Evolutionary conservation across 2,888 invertebrate genomes (phyloP), one percentile per base, ranked within the genome.

Genomic region (Drosophila stalkeri): DNA sequence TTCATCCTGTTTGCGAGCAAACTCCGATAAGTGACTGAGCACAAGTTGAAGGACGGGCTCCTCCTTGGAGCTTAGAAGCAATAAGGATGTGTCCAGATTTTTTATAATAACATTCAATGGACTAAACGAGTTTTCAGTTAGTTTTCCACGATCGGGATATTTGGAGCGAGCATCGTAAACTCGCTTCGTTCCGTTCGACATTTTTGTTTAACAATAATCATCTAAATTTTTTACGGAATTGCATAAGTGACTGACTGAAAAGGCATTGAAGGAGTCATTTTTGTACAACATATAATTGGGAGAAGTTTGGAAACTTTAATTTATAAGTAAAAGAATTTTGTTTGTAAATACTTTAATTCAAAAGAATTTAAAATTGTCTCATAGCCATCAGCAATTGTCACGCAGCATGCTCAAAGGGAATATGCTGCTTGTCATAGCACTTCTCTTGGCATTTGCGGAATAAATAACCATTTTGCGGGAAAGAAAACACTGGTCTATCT

Each of bases 11-110:
- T 85, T 81, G 1, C 90, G 88, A 2, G 81, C 73, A 61, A 81
- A 91, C 2, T 90, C 89, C 11, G 88, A 74, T 8, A 91, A 63
- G 23, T 90, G 90, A 52, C 81, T 89, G n/a, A 91, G 85, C 4
- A 86, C 80, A 0, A 69, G 54, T 12, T 84, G 69, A n/a, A 91
- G 59, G 7, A 92, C 88, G 4, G 56, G 35, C 9, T 91, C 92
- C 55, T 91, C 91, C 5, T 70, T 49, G 8, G 92, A 87, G 55
- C 73, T 75, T 9, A 91, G 77, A 59, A 91, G 52, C 39, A 91
- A 66, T 3, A 92, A 51, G 2, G 84, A 76, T 2, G 90, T 85
- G 11, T 89, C 82, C 23, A 91, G 64, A 5, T 60, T 79, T 16
- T 80, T 76, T 2, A 91, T 72, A 5, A 44, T 43, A 1, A 89